Evolutionary conservation across 1,140 invertebrate genomes (phyloP).

Genomic region (Drosophila quadrilineata): DNA sequence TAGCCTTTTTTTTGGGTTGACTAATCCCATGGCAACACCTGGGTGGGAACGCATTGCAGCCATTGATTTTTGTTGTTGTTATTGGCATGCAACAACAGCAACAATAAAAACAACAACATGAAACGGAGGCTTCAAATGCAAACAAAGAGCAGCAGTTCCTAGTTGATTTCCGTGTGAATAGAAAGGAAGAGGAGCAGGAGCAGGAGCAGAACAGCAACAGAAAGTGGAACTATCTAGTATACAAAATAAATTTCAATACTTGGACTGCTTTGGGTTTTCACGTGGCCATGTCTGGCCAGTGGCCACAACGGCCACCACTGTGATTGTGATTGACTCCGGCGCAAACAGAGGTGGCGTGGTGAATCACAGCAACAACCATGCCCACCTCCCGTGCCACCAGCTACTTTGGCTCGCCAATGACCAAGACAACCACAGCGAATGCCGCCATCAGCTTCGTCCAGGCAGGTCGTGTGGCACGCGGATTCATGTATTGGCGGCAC

Average conservation of each 20-base stretch:
- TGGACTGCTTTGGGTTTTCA: neutral
- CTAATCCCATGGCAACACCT: constrained; percentile 60
- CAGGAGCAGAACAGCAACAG: too few relatives aligned
- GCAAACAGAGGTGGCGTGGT: constrained; percentile 7
- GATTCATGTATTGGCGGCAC: constrained; percentile 73
- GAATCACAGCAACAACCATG: constrained; percentile 31
- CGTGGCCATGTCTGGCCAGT: neutral
- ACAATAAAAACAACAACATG: constrained; percentile 14
- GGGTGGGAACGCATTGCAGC: constrained; percentile 37
- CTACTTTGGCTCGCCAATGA: constrained; percentile 31
- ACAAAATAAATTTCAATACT: constrained; percentile 43
- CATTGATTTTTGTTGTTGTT: constrained; percentile 72
- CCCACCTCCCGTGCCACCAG: constrained; percentile 28
- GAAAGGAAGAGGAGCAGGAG: too few relatives aligned
- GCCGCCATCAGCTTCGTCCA: constrained; percentile 55
- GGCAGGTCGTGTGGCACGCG: constrained; percentile 60
- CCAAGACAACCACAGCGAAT: too few relatives aligned
- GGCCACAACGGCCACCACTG: constrained; percentile 17
- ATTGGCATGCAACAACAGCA: constrained; percentile 47
- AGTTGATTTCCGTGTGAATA: constrained; percentile 49
- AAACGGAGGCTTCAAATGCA: constrained; percentile 13
- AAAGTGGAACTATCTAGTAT: too few relatives aligned
- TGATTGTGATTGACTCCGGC: constrained; percentile 23
- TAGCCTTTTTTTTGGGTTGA: constrained; percentile 15
- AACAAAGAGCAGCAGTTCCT: constrained; percentile 46